phyloP scores from a whole-genome alignment of 2,888 invertebrate species.

The Watsonalla binaria region DNA sequence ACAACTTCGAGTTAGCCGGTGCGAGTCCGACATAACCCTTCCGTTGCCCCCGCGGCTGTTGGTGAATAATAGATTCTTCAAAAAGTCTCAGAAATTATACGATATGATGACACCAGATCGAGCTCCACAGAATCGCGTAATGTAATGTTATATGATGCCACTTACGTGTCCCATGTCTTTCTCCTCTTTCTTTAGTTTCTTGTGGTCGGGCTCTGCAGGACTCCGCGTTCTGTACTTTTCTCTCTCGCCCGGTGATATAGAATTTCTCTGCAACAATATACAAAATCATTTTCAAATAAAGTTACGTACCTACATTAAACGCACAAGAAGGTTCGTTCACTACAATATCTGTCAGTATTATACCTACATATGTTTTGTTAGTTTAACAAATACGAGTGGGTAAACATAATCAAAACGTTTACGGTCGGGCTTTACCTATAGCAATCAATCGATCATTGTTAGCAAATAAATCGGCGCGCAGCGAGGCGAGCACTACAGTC shows the following conservation, averaged over 20 bases:
- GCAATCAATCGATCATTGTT: constrained; percentile 78
- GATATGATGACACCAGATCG: too few species aligned
- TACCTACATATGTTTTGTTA: constrained; percentile 38
- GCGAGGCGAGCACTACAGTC: constrained; percentile 71
- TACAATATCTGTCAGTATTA: constrained; percentile 30
- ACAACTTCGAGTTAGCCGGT: too few species aligned
- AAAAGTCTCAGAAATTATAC: too few species aligned
- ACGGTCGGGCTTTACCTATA: constrained; percentile 62
- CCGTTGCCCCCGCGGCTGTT: too few species aligned
- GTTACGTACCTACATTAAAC: constrained; percentile 23
- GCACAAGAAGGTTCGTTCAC: background rate
- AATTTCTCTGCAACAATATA: constrained; percentile 84
- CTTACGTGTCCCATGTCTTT: constrained; percentile 90
- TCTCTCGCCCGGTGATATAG: constrained; percentile 89
- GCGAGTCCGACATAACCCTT: too few species aligned
- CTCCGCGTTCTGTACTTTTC: constrained; percentile 91
- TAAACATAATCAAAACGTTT: constrained; percentile 76
- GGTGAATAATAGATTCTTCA: too few species aligned
- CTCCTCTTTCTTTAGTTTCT: constrained; percentile 89
- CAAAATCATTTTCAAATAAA: constrained; percentile 29
- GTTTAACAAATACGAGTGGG: constrained; percentile 57
- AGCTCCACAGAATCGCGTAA: too few species aligned
- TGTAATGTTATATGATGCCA: constrained; percentile 20
- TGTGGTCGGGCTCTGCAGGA: constrained; percentile 84
- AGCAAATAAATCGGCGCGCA: constrained; percentile 76